Percentiles rank a stretch among this genome's conserved stretches.
phyloP scores from a whole-genome alignment of 2,888 invertebrate species.

The Cyclophora punctaria region DNA sequence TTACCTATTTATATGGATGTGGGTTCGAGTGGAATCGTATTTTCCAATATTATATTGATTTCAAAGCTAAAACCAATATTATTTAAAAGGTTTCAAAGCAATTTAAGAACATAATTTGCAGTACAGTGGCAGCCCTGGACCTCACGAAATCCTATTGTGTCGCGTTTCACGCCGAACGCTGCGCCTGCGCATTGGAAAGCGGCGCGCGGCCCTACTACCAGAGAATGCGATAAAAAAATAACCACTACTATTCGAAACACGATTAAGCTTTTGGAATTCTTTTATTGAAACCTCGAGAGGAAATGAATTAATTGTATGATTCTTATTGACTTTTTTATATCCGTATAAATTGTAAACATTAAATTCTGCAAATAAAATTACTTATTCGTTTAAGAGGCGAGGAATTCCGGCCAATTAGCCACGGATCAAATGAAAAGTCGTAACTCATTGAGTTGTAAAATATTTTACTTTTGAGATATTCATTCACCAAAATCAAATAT shows the following conservation, averaged over 20 bases:
- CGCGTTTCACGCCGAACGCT: slow-evolving; percentile 48
- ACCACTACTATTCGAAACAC: slow-evolving; percentile 23
- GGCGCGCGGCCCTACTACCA: slow-evolving; percentile 22
- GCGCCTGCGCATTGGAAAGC: slow-evolving; percentile 37
- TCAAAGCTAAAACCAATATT: too few species aligned
- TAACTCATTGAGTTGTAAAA: too few species aligned
- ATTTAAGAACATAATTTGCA: neutral
- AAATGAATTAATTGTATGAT: slow-evolving; percentile 6
- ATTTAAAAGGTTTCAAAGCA: too few species aligned
- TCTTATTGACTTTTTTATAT: slow-evolving; percentile 4
- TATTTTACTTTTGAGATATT: too few species aligned
- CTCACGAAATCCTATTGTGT: slow-evolving; percentile 54
- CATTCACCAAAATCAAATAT: too few species aligned
- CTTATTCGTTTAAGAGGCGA: too few species aligned
- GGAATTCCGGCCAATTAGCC: too few species aligned
- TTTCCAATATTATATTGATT: too few species aligned
- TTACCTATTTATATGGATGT: too few species aligned
- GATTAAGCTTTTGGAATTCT: slow-evolving; percentile 35
- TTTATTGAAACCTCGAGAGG: slow-evolving; percentile 5
- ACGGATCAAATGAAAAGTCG: too few species aligned
- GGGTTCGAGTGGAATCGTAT: too few species aligned
- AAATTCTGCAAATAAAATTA: neutral
- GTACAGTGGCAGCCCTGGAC: slow-evolving; percentile 17
- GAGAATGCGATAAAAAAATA: slow-evolving; percentile 42
- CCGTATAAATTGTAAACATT: neutral